phyloP scores from a whole-genome alignment of 2,888 invertebrate species.

The Philonicus albiceps region DNA sequence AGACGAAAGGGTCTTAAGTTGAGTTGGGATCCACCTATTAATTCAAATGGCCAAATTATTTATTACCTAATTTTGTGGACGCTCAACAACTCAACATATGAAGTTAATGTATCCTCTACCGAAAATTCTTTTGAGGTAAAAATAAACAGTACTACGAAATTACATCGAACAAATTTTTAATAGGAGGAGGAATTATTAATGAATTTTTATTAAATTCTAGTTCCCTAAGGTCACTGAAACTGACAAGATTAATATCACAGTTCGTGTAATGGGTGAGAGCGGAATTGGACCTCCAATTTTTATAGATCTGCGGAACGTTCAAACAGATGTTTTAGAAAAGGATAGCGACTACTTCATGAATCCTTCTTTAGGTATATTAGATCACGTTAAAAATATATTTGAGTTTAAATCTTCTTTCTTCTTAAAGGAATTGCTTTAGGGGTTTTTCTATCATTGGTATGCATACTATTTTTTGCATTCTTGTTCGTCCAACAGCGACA shows the following conservation, averaged over 20 bases:
- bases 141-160: neutral
- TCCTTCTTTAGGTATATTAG: conserved; percentile 51
- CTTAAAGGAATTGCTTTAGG: conserved; percentile 57
- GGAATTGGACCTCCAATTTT: conserved; percentile 61
- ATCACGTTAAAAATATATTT: neutral
- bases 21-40: conserved; percentile 60
- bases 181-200: neutral
- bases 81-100: conserved; percentile 58
- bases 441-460: conserved; percentile 56
- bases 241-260: conserved; percentile 61
- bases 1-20: conserved; percentile 59
- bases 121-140: conserved; percentile 46
- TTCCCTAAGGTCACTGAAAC: conserved; percentile 61
- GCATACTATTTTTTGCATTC: conserved; percentile 58
- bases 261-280: conserved; percentile 61
- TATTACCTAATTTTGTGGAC: conserved; percentile 61
- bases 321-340: conserved; percentile 50
- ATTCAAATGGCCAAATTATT: conserved; percentile 60
- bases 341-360: conserved; percentile 52
- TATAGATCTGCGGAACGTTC: conserved; percentile 56
- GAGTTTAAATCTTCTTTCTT: neutral
- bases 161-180: neutral
- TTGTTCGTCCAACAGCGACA: conserved; percentile 59
- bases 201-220: conserved; percentile 49
- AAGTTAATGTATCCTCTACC: conserved; percentile 53